Evolutionary conservation across 2,113 vertebrate species (phyloP).

Genomic region (Bolborhynchus lineola): DNA sequence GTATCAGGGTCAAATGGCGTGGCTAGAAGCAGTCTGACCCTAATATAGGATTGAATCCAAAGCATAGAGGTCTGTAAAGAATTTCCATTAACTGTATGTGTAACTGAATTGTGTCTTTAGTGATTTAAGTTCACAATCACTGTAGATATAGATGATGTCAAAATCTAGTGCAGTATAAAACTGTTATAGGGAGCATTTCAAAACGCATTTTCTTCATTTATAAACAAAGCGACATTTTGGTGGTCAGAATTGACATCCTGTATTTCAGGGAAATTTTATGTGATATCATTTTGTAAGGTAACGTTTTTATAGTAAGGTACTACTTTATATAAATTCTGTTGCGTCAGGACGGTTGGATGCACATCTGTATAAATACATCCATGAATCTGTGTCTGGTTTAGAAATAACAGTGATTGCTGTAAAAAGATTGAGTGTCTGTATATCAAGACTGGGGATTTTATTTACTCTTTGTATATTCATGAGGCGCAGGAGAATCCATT

Average conservation of each 20-base stretch:
- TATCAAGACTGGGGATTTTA: neutral
- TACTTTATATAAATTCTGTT: neutral
- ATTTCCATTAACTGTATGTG: neutral
- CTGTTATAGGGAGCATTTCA: neutral
- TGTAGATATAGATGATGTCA: neutral
- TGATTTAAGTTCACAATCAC: neutral
- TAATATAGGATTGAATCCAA: neutral
- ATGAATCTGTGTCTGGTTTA: neutral
- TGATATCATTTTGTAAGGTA: neutral
- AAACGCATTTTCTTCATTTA: slow-evolving; percentile 56
- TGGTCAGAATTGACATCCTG: neutral
- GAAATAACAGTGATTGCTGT: neutral
- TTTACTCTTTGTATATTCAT: neutral
- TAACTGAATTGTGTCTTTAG: neutral
- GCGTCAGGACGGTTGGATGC: neutral
- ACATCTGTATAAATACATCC: neutral
- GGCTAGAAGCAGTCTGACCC: neutral
- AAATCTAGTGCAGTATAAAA: neutral
- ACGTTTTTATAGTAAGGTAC: neutral
- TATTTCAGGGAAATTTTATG: neutral
- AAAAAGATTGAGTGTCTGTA: neutral
- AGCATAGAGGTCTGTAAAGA: neutral
- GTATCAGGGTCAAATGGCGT: neutral
- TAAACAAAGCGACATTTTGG: neutral
- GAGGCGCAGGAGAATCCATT: neutral